Evolutionary conservation across 1,140 invertebrate species (phyloP).

Genomic region (Drosophila parabipectinata): DNA sequence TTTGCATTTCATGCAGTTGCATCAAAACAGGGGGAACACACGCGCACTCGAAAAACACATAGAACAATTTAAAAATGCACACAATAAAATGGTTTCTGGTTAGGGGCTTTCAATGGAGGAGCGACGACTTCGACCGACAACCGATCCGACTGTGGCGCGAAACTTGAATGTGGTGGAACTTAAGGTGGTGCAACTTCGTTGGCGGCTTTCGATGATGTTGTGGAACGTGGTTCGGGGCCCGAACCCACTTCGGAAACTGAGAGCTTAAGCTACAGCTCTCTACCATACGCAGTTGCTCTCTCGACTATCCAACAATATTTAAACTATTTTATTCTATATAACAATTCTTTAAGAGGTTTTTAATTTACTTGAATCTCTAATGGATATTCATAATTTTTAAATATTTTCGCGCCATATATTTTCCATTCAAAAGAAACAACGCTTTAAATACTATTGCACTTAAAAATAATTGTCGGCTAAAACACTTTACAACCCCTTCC

Average conservation of each 20-base stretch:
- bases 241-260: no score
- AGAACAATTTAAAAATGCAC: slow-evolving; percentile 64
- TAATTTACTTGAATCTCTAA: slow-evolving; percentile 15
- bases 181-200: background rate
- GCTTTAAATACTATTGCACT: slow-evolving; percentile 79
- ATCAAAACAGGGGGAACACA: slow-evolving; percentile 31
- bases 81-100: slow-evolving; percentile 42
- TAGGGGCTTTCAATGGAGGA: background rate
- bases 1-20: slow-evolving; percentile 66
- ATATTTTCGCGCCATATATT: slow-evolving; percentile 67
- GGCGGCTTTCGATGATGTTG: background rate
- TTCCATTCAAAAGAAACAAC: slow-evolving; percentile 42
- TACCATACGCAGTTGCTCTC: no score
- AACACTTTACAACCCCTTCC: background rate
- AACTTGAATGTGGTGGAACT: slow-evolving; percentile 33
- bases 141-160: slow-evolving; percentile 48
- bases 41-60: slow-evolving; percentile 37
- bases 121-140: slow-evolving; percentile 29
- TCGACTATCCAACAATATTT: no score
- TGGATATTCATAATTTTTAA: slow-evolving; percentile 26
- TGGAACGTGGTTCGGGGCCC: slow-evolving; percentile 20
- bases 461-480: slow-evolving; percentile 53
- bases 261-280: no score
- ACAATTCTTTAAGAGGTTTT: no score
- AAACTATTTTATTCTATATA: no score